These are phyloP conservation scores for Melanotus villosus DNA, from an alignment of 2,888 invertebrate species.

Conservation along the genomic window DNA sequence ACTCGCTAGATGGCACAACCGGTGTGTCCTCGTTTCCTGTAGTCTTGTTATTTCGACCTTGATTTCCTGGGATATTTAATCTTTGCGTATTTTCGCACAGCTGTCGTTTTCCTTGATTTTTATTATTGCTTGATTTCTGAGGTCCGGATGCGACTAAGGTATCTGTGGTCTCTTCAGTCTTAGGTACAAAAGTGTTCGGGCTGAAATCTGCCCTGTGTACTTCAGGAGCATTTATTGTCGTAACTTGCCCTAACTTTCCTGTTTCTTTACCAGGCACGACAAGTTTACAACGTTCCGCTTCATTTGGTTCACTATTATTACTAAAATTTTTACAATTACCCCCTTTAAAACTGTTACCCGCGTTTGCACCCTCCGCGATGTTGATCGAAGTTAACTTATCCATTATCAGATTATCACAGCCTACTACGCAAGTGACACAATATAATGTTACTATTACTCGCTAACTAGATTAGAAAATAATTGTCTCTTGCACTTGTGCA, in stretches of 20 bases:
- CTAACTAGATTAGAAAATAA: slow-evolving; percentile 17
- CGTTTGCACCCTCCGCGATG: slow-evolving; percentile 29
- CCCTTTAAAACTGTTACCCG: slow-evolving; percentile 14
- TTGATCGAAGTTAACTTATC: slow-evolving; percentile 34
- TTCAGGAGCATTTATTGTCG: slow-evolving; percentile 37
- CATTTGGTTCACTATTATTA: not conserved
- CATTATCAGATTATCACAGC: slow-evolving; percentile 48
- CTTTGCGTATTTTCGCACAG: slow-evolving; percentile 25
- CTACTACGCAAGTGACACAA: slow-evolving; percentile 35
- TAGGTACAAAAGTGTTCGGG: slow-evolving; percentile 16
- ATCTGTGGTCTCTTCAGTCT: slow-evolving; percentile 33
- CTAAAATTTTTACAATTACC: slow-evolving; percentile 11
- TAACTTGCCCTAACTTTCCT: not conserved
- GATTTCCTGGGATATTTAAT: slow-evolving; percentile 16
- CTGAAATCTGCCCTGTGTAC: not conserved
- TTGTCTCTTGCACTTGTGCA: slow-evolving; percentile 16
- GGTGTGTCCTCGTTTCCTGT: slow-evolving; percentile 19
- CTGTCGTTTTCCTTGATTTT: slow-evolving; percentile 11
- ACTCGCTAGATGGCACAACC: slow-evolving; percentile 21
- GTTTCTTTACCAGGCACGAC: not conserved
- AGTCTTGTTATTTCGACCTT: slow-evolving; percentile 21
- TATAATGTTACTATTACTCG: slow-evolving; percentile 13
- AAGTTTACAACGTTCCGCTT: too few species aligned
- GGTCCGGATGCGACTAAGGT: slow-evolving; percentile 19
- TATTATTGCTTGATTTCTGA: slow-evolving; percentile 40